phyloP scores from a whole-genome alignment of 2,888 invertebrate species.

The Incurvaria masculella region DNA sequence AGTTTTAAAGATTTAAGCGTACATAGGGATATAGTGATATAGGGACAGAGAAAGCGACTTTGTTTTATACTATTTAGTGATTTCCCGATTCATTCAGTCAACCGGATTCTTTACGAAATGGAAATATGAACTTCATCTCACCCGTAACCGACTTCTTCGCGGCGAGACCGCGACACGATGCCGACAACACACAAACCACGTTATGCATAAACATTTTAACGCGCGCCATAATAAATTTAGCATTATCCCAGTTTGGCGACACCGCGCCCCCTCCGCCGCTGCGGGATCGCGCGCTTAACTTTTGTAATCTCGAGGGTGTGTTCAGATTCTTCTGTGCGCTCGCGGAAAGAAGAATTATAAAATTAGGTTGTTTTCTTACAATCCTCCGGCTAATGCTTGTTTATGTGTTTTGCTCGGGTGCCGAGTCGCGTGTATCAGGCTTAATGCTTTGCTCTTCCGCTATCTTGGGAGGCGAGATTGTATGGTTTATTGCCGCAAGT shows the following conservation, averaged over 20 bases:
- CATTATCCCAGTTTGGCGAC: constrained; percentile 52
- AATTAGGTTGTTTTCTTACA: constrained; percentile 37
- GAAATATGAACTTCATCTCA: too few species aligned
- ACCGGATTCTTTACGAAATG: too few species aligned
- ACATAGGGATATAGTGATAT: too few species aligned
- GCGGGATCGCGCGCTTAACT: constrained; percentile 26
- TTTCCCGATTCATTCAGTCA: too few species aligned
- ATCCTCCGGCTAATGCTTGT: constrained; percentile 28
- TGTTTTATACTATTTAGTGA: too few species aligned
- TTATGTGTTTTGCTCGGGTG: constrained; percentile 16
- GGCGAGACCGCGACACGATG: too few species aligned
- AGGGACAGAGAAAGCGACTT: too few species aligned
- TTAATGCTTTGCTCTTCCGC: neutral
- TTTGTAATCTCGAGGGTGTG: constrained; percentile 46
- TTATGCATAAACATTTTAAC: constrained; percentile 56
- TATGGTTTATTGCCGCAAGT: too few species aligned
- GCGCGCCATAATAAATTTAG: constrained; percentile 49
- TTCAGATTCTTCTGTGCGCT: constrained; percentile 38
- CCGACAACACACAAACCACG: neutral
- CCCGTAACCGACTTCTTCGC: too few species aligned
- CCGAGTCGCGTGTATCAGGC: neutral
- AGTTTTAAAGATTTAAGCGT: too few species aligned
- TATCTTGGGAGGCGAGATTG: too few species aligned
- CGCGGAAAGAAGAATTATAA: constrained; percentile 38
- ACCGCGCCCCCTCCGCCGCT: constrained; percentile 48